Conservation (phyloP, 2,888 invertebrate genomes). For the Phragmatobia fuliginosa region DNA sequence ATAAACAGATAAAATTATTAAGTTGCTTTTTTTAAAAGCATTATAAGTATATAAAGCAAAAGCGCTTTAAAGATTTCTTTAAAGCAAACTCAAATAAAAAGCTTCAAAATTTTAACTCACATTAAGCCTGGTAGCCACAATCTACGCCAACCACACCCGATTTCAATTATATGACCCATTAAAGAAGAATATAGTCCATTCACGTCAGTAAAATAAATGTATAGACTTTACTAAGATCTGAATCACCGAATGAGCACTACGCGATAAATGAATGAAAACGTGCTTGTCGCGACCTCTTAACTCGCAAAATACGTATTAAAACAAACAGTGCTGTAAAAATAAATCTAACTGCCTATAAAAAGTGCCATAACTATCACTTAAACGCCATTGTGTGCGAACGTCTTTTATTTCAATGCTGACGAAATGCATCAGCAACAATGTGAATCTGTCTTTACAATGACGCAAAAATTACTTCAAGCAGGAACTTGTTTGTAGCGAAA, state of each 20-base stretch:
- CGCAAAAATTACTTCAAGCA: slow-evolving; percentile 57
- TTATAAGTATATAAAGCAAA: too few species aligned
- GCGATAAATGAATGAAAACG: slow-evolving; percentile 70
- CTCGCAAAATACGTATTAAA: slow-evolving; percentile 83
- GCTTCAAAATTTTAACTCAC: slow-evolving; percentile 21
- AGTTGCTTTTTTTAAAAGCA: too few species aligned
- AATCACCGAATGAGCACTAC: slow-evolving; percentile 57
- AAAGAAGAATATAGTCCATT: slow-evolving; percentile 55
- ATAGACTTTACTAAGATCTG: slow-evolving; percentile 57
- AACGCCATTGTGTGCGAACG: slow-evolving; percentile 78
- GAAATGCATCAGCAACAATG: slow-evolving; percentile 71
- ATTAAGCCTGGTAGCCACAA: not conserved
- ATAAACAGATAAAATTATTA: too few species aligned
- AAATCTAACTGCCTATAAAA: slow-evolving; percentile 87
- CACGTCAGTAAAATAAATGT: slow-evolving; percentile 51
- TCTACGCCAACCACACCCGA: slow-evolving; percentile 21
- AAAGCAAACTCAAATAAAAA: slow-evolving; percentile 11
- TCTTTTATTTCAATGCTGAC: slow-evolving; percentile 73
- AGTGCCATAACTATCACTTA: slow-evolving; percentile 87
- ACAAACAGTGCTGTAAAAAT: slow-evolving; percentile 86
- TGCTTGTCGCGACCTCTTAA: slow-evolving; percentile 77
- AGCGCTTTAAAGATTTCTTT: too few species aligned
- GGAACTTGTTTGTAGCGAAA: slow-evolving; percentile 45
- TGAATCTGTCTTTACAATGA: slow-evolving; percentile 58
- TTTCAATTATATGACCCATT: slow-evolving; percentile 45